Evolutionary conservation across 2,888 invertebrate genomes (phyloP), one percentile per base, ranked within the genome.

Genomic region (Rhamnusium bicolor): DNA sequence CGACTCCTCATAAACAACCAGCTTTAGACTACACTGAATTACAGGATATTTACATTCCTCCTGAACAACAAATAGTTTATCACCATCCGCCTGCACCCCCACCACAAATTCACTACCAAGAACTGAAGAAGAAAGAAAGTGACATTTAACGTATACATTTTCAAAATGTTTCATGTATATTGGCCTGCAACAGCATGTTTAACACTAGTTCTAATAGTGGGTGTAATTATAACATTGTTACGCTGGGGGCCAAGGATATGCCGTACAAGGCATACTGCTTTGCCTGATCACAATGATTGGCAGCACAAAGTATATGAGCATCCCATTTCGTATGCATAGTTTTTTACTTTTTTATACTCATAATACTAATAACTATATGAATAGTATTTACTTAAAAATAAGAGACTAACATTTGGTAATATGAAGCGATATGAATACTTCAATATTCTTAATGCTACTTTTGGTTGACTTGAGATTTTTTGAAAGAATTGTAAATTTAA

Each of bases 1-100:
- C 94, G 46, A 94, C 95, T 4, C 96, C 96, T 0, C 94, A 95
- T 85, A 93, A 94, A 79, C 95, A 95, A 85, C 94, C 95, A 2
- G 93, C 96, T 0, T 87, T 96, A 3, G 96, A 96, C 86, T 91
- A 94, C 65, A 92, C 93, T 0, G 96, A 96, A 86, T 87, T 96
- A 0, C 91, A 93, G 81, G 90, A 80, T 14, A 80, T 90, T 87
- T 68, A 88, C 85, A 83, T 83, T 85, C 16, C 67, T 8, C 18
- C 86, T 85, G 14, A 86, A 81, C 78, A 86, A 81, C 76, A 82
- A 80, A 85, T 71, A 83, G 87, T 75, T n/a, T 89, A 90, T 19
- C 89, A 82, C 24, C 89, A 82, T 27, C 79, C 81, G 40, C 75
- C 81, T 75, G 76, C 87, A 77, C 82, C 86, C 67, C 86, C 87